A percentile compares a stretch with the other conserved stretches of the same genome.
Evolutionary conservation across 2,113 vertebrate species (phyloP).

Genomic region (Campylomormyrus numenius): DNA sequence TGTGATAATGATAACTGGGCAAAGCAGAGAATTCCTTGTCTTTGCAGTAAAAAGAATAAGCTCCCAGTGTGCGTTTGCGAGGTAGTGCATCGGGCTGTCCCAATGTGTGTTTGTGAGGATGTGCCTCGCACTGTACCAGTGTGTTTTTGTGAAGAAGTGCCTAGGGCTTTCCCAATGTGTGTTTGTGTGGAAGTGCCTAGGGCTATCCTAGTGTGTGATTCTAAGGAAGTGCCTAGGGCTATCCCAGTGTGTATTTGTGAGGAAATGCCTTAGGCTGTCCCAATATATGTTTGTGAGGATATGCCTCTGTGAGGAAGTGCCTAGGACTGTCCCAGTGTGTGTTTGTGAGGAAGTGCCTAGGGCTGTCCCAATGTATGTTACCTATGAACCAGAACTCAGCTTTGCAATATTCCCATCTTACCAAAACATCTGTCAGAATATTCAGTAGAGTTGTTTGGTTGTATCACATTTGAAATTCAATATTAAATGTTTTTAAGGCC

Average conservation of each 20-base stretch:
- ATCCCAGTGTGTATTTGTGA: neutral
- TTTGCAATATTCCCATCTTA: neutral
- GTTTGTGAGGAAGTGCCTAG: neutral
- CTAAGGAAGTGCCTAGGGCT: neutral
- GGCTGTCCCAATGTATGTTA: neutral
- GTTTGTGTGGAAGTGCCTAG: neutral
- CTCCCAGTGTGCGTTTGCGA: neutral
- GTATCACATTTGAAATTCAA: neutral
- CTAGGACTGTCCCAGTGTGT: neutral
- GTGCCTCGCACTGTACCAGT: neutral
- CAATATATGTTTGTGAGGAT: neutral
- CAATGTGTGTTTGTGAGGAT: neutral
- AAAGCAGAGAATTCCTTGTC: neutral
- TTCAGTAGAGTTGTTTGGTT: neutral
- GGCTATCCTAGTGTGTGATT: neutral
- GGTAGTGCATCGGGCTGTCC: neutral
- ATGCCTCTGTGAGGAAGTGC: neutral
- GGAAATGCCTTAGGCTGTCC: neutral
- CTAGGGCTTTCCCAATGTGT: neutral
- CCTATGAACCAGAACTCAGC: neutral
- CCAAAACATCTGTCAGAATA: neutral
- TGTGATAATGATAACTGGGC: neutral
- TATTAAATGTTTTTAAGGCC: neutral
- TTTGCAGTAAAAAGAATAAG: neutral
- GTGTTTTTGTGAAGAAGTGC: neutral